A percentile compares a stretch with the other conserved stretches of the same genome.
phyloP scores from a whole-genome alignment of 2,797 vertebrate species.

The Microctenopoma lineatum region DNA sequence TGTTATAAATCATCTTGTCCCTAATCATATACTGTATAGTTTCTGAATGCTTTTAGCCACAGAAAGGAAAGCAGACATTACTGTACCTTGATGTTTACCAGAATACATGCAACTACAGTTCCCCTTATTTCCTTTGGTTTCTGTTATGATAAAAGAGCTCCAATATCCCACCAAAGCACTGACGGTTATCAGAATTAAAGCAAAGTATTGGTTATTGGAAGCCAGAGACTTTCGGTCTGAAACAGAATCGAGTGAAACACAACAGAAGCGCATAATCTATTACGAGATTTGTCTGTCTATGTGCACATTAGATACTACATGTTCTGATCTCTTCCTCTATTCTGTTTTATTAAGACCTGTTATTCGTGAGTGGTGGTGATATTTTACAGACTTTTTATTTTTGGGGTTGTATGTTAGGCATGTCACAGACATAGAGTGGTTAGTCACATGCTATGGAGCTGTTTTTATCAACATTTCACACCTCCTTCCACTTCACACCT shows the following conservation, averaged over 20 bases:
- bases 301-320: background rate
- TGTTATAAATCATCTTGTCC: slow-evolving; percentile 23
- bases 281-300: background rate
- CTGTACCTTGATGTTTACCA: slow-evolving; percentile 56
- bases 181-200: slow-evolving; percentile 2
- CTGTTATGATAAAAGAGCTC: slow-evolving; percentile 9
- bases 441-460: background rate
- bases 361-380: background rate
- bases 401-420: too few species aligned
- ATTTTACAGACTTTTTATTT: too few species aligned
- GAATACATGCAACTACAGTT: slow-evolving; percentile 44
- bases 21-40: slow-evolving; percentile 17
- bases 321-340: background rate
- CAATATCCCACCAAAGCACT: background rate
- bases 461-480: slow-evolving; percentile 23
- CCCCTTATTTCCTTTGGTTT: slow-evolving; percentile 45
- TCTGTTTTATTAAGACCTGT: too few species aligned
- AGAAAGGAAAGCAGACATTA: slow-evolving; percentile 17
- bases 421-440: too few species aligned
- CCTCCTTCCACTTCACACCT: background rate
- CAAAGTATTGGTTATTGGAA: slow-evolving; percentile 21
- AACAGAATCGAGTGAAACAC: slow-evolving; percentile 25
- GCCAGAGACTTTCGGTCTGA: slow-evolving; percentile 26
- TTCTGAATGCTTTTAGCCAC: slow-evolving; percentile 40
- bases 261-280: background rate